phyloP scores from a whole-genome alignment of 1,140 invertebrate genomes.

The Periplaneta americana region DNA sequence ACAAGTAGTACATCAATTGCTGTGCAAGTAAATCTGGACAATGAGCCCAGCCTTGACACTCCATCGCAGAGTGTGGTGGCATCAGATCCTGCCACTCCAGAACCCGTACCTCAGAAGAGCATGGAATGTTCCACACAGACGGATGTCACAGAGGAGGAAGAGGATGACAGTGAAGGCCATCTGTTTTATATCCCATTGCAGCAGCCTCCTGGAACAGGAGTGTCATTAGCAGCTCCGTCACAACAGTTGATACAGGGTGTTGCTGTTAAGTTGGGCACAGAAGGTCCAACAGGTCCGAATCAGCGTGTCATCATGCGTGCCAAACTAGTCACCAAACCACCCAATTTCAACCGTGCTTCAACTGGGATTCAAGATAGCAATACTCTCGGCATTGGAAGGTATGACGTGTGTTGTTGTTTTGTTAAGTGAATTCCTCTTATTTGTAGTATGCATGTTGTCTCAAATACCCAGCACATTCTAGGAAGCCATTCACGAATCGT shows the following conservation, averaged over 20 bases:
- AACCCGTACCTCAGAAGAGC: slow-evolving; percentile 14
- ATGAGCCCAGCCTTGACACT: slow-evolving; percentile 21
- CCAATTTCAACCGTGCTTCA: slow-evolving; percentile 24
- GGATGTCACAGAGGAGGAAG: slow-evolving; percentile 37
- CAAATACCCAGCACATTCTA: too few relatives aligned
- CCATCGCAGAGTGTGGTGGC: background rate
- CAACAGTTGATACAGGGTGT: slow-evolving; percentile 58
- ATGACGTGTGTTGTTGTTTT: background rate
- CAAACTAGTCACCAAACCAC: slow-evolving; percentile 59
- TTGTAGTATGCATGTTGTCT: too few relatives aligned
- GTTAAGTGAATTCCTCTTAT: too few relatives aligned
- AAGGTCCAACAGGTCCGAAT: slow-evolving; percentile 54
- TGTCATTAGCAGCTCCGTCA: slow-evolving; percentile 36
- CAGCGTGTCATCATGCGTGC: slow-evolving; percentile 58
- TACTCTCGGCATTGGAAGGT: background rate
- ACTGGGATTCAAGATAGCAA: background rate
- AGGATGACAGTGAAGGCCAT: slow-evolving; percentile 46
- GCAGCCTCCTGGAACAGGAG: slow-evolving; percentile 38
- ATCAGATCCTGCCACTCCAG: background rate
- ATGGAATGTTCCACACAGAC: slow-evolving; percentile 47
- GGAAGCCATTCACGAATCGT: too few relatives aligned
- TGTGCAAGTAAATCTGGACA: slow-evolving; percentile 48
- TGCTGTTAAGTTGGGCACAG: slow-evolving; percentile 57
- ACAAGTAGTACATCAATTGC: slow-evolving; percentile 46
- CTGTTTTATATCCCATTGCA: slow-evolving; percentile 66